Conservation (phyloP, 1,140 invertebrate genomes). For the Temnothorax longispinosus region DNA sequence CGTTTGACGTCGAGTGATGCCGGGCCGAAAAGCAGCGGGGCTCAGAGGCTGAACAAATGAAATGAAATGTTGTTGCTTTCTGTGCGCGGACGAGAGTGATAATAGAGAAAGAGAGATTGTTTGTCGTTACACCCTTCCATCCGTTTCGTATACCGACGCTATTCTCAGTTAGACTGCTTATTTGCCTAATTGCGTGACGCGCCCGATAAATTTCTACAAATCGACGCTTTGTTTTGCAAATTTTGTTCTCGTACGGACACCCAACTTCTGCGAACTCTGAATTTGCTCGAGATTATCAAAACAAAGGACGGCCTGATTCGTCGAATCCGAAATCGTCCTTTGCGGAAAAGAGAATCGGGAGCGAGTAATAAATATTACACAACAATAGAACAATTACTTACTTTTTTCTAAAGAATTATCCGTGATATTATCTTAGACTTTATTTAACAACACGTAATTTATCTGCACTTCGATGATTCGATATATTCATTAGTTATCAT, state of each 20-base stretch:
- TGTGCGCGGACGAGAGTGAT: conserved; percentile 70
- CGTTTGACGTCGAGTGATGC: conserved; percentile 73
- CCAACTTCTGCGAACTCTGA: conserved; percentile 36
- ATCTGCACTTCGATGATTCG: neutral
- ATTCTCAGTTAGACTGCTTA: conserved; percentile 83
- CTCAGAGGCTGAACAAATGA: conserved; percentile 83
- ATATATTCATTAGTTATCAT: conserved; percentile 5
- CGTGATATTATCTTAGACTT: neutral
- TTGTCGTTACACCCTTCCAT: conserved; percentile 83
- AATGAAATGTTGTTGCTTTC: conserved; percentile 83
- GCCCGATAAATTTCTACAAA: conserved; percentile 83
- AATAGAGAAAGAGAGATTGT: conserved; percentile 81
- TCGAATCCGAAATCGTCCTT: conserved; percentile 28
- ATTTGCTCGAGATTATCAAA: conserved; percentile 43
- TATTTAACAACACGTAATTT: neutral
- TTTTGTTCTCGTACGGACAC: conserved; percentile 60
- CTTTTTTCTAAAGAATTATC: neutral
- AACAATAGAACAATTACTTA: neutral
- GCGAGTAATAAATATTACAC: neutral
- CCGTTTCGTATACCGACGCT: conserved; percentile 72
- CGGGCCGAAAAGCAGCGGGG: conserved; percentile 68
- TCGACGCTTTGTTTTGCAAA: conserved; percentile 76
- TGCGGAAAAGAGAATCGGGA: neutral
- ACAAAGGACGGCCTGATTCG: conserved; percentile 41
- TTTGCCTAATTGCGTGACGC: conserved; percentile 83